Conservation (phyloP, 2,888 invertebrate species). For the Hedya salicella region DNA sequence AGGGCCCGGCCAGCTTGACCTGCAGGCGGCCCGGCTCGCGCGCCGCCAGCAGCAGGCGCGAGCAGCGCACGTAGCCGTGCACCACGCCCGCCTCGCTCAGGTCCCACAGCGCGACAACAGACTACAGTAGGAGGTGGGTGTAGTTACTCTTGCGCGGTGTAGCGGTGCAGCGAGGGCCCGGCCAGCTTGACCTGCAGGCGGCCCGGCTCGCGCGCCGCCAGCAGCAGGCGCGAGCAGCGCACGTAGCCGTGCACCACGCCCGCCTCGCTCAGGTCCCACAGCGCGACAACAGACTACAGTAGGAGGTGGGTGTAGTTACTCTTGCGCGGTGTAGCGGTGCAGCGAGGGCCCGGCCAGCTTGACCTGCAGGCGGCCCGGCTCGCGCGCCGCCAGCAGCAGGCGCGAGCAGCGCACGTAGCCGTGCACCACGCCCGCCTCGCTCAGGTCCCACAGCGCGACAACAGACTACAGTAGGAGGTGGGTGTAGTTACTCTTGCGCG, state of each 20-base stretch:
- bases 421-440: no score
- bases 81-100: conserved; percentile 92
- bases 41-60: conserved; percentile 91
- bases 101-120: no score
- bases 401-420: conserved; percentile 55
- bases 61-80: conserved; percentile 94
- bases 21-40: conserved; percentile 88
- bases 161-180: conserved; percentile 91
- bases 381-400: conserved; percentile 90
- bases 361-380: conserved; percentile 87
- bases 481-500: conserved; percentile 86
- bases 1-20: conserved; percentile 94
- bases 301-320: conserved; percentile 81
- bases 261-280: conserved; percentile 94
- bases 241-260: conserved; percentile 94
- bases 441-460: no score
- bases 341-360: conserved; percentile 94
- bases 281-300: no score
- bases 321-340: conserved; percentile 84
- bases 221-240: conserved; percentile 91
- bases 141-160: conserved; percentile 88
- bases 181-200: conserved; percentile 91
- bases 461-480: background rate
- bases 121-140: background rate
- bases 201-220: conserved; percentile 88